phyloP scores from a whole-genome alignment of 2,797 vertebrate genomes.

The Anguilla marmorata region DNA sequence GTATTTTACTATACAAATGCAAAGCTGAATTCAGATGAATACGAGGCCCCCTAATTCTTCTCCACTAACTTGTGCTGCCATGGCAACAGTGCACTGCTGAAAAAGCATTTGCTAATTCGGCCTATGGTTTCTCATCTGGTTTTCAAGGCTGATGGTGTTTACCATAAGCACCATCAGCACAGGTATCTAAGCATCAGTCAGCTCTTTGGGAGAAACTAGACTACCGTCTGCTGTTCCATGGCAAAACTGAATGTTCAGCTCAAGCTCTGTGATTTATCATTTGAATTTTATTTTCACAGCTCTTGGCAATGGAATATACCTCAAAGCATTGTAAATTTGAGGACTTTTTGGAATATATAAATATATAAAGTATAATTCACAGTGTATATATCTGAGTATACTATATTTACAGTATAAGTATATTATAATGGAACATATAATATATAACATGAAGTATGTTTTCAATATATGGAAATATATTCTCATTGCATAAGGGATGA shows the following conservation, averaged over 20 bases:
- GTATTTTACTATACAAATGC: not conserved
- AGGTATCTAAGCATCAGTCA: not conserved
- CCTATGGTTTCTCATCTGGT: not conserved
- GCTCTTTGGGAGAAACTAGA: not conserved
- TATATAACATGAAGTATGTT: no score
- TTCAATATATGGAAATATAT: not conserved
- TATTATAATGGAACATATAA: no score
- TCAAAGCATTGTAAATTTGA: no score
- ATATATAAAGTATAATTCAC: no score
- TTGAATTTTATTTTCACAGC: no score
- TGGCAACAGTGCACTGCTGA: slow-evolving; percentile 13
- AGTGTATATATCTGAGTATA: no score
- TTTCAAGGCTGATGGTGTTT: not conserved
- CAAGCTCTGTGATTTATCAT: no score
- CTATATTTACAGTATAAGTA: no score
- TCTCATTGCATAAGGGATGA: not conserved
- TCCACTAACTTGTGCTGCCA: not conserved
- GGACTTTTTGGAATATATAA: no score
- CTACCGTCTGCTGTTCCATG: no score
- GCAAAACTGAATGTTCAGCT: no score
- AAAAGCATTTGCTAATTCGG: slow-evolving; percentile 12
- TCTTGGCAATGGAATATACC: no score
- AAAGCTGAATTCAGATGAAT: not conserved
- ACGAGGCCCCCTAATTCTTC: not conserved
- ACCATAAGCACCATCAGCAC: not conserved